Conservation (phyloP, 2,797 vertebrate genomes). For the Pogonophryne albipinna region DNA sequence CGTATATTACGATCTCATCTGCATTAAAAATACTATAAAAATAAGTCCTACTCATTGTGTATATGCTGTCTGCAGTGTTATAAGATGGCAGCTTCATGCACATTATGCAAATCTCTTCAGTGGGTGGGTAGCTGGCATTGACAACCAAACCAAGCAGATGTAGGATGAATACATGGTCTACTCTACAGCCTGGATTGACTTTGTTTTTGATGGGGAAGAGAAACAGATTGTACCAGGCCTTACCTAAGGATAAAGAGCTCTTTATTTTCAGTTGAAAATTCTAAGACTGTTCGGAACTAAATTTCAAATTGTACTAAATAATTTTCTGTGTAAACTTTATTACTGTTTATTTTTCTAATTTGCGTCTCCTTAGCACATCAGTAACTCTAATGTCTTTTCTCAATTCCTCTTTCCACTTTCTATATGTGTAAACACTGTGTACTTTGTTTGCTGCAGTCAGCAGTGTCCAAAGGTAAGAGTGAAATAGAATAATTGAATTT, state of each 20-base stretch:
- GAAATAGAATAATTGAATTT: not conserved
- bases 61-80: conserved; percentile 40
- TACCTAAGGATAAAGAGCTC: not conserved
- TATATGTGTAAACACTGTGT: not conserved
- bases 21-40: conserved; percentile 13
- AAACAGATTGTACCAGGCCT: not conserved
- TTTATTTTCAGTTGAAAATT: not conserved
- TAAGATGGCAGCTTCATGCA: conserved; percentile 45
- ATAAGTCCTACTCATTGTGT: conserved; percentile 37
- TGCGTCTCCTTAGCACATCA: not conserved
- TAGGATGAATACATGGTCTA: conserved; percentile 7
- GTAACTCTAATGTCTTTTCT: too few relatives aligned
- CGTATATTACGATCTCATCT: conserved; percentile 10
- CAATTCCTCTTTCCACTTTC: not conserved
- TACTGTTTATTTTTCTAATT: not conserved
- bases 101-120: conserved; percentile 56
- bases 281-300: not conserved
- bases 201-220: not conserved
- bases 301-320: not conserved
- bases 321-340: not conserved
- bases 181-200: conserved; percentile 15
- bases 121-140: conserved; percentile 37
- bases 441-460: not conserved
- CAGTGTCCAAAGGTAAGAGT: not conserved
- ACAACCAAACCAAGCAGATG: conserved; percentile 51